Evolutionary conservation across 2,113 vertebrate genomes (phyloP), one percentile per base, ranked within the genome.

Genomic region (Alligator sinensis): DNA sequence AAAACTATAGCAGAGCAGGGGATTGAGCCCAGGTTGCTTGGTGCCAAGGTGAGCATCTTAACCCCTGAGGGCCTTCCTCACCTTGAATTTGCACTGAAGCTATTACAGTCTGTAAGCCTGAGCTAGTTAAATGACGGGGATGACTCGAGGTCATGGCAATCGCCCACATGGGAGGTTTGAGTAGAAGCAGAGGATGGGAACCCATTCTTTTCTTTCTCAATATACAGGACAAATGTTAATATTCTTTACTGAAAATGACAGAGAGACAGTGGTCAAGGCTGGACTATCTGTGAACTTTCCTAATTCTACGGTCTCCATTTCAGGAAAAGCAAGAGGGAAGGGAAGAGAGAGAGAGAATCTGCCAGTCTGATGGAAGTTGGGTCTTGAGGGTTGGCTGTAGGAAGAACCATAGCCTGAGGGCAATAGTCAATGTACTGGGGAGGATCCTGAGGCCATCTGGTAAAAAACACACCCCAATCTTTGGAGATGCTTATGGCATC

Each of bases 111-210:
- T 80, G 34, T 59, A 58, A n/a, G 47, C 30, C 70, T 70, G 75
- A 55, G 68, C 58, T 59, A 7, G 13, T 15, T 25, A 28, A 27
- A 79, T 61, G n/a, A 18, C 14, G 72, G 63, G 74, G 68, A 57
- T 63, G 74, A 79, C 82, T 84, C 88, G 80, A 74, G 76, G 38
- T 90, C 70, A 63, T 64, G 82, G 75, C 80, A 84, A 80, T 85
- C 63, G 74, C 16, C 25, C n/a, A 38, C 70, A 16, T n/a, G 24
- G 14, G 30, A 84, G 77, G 66, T 74, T 11, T 74, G 47, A 64
- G 58, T 12, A 64, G 54, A 47, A 70, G 63, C 63, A 74, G 63
- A 88, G n/a, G 34, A 88, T 80, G 28, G 10, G 4, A n/a, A 24
- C 55, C 22, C 11, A 60, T 34, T 28, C 64, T 27, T 5, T 34